A percentile compares a stretch with the other conserved stretches of the same genome.
phyloP scores from a whole-genome alignment of 2,113 vertebrate genomes.

The Dascyllus trimaculatus region DNA sequence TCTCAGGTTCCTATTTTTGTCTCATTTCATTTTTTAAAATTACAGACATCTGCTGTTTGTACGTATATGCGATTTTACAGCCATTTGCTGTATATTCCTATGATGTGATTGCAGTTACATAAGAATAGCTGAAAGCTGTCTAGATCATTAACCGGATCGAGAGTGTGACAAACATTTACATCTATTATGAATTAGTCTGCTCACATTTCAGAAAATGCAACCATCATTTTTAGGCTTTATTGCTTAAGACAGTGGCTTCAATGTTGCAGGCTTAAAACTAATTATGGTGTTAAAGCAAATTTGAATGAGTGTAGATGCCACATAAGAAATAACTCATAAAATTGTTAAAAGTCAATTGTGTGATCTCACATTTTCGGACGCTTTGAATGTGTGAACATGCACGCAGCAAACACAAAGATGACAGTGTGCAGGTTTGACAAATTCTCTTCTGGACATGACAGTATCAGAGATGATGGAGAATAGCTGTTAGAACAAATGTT shows the following conservation, averaged over 20 bases:
- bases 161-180: background rate
- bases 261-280: background rate
- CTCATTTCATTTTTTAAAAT: background rate
- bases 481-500: conserved; percentile 27
- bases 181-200: background rate
- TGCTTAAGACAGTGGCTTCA: background rate
- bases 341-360: no score
- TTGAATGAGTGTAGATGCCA: background rate
- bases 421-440: conserved; percentile 15
- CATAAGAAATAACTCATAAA: no score
- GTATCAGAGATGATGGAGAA: conserved; percentile 20
- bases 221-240: background rate
- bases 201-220: conserved; percentile 1
- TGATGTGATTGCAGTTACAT: background rate
- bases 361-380: background rate
- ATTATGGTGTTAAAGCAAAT: background rate
- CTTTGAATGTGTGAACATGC: conserved; percentile 3
- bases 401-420: conserved; percentile 3
- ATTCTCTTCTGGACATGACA: conserved; percentile 2
- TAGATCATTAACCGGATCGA: background rate
- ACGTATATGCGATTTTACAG: background rate
- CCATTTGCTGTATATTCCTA: background rate
- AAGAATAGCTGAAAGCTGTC: background rate
- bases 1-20: conserved; percentile 8
- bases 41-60: background rate